Conservation (phyloP, 92 coral and sea anemone genomes). For the Palythoa grandiflora region DNA sequence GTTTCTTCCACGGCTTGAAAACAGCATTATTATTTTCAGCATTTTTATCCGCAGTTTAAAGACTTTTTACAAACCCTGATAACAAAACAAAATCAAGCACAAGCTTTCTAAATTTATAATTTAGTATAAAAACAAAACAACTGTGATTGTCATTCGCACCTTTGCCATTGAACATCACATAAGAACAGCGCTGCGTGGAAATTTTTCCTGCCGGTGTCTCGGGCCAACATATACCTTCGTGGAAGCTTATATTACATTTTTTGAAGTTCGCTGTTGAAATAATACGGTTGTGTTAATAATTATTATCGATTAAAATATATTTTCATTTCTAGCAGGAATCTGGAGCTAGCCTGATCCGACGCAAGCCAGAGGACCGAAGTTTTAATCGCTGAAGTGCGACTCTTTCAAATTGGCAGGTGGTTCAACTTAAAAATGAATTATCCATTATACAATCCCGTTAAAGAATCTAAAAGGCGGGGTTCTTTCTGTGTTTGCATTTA, state of each 20-base stretch:
- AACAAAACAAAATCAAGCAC: not conserved
- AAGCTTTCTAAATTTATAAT: not conserved
- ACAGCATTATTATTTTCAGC: not conserved
- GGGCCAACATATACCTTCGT: slow-evolving; percentile 84
- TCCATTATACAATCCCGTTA: no score
- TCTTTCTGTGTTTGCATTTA: no score
- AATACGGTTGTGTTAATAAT: not conserved
- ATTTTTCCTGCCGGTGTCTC: slow-evolving; percentile 67
- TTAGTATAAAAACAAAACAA: not conserved
- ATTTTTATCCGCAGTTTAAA: not conserved
- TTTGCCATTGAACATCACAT: slow-evolving; percentile 59
- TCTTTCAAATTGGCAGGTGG: no score
- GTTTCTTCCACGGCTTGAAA: not conserved
- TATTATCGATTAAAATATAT: not conserved
- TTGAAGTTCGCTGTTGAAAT: slow-evolving; percentile 32
- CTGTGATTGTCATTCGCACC: slow-evolving; percentile 46
- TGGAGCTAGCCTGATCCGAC: not conserved
- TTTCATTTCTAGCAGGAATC: no score
- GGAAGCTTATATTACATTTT: slow-evolving; percentile 68
- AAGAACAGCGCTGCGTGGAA: slow-evolving; percentile 74
- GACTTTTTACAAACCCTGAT: not conserved
- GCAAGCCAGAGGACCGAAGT: no score
- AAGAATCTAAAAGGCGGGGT: no score
- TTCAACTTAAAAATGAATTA: no score
- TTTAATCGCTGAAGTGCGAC: no score